These are phyloP conservation scores for Parambassis ranga DNA, from an alignment of 2,797 vertebrate species.

Conservation along the genomic window DNA sequence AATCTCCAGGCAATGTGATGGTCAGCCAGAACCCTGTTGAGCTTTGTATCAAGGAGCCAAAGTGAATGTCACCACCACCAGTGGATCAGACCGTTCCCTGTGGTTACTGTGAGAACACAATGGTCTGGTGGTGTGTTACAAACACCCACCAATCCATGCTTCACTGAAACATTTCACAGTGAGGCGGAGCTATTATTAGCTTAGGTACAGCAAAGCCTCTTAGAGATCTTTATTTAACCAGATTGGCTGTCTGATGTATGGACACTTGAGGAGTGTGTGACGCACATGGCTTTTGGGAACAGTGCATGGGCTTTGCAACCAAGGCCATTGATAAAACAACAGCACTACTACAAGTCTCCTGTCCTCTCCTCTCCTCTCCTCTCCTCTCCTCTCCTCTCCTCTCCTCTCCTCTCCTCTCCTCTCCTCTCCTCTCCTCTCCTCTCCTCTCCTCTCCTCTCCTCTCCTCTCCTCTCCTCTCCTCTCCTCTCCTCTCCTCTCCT, in stretches of 20 bases:
- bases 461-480: not conserved
- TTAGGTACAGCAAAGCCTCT: constrained; percentile 85
- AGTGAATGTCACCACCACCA: constrained; percentile 40
- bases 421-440: not conserved
- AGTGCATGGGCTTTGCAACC: constrained; percentile 31
- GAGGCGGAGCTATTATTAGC: constrained; percentile 79
- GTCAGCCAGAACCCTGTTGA: constrained; percentile 36
- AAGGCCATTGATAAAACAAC: constrained; percentile 53
- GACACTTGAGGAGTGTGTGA: constrained; percentile 70
- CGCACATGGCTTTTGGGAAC: constrained; percentile 58
- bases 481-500: not conserved
- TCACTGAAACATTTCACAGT: constrained; percentile 53
- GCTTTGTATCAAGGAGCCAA: constrained; percentile 43
- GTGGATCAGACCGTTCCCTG: constrained; percentile 34
- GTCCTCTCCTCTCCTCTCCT: constrained; percentile 1
- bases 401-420: not conserved
- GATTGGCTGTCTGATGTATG: constrained; percentile 79
- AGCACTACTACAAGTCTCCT: not conserved
- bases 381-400: not conserved
- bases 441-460: not conserved
- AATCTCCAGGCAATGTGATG: constrained; percentile 42
- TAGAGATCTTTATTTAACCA: constrained; percentile 84
- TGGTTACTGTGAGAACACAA: constrained; percentile 46
- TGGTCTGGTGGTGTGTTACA: constrained; percentile 52
- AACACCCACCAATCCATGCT: constrained; percentile 53